Conservation (phyloP, 2,113 vertebrate species). For the Daboia siamensis region DNA sequence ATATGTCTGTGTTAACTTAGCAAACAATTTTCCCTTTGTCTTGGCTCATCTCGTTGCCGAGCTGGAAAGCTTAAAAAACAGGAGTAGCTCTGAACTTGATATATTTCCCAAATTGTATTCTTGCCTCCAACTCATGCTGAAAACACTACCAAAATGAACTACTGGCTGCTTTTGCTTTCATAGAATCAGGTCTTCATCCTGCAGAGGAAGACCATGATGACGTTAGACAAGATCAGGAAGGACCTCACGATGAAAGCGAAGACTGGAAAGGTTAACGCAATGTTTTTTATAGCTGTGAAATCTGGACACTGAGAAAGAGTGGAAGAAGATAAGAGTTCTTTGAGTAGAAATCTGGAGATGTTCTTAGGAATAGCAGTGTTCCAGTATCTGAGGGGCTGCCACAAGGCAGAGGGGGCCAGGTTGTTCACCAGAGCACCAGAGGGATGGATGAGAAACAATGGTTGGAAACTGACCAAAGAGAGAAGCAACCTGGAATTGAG, state of each 20-base stretch:
- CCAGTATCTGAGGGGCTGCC: too few relatives aligned
- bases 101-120: background rate
- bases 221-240: background rate
- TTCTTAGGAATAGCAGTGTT: background rate
- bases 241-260: background rate
- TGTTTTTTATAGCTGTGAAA: background rate
- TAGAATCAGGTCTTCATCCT: background rate
- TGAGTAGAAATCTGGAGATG: background rate
- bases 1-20: constrained; percentile 33
- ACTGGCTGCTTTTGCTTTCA: background rate
- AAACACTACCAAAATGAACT: background rate
- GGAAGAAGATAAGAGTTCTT: background rate
- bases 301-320: background rate
- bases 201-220: background rate
- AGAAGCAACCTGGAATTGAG: too few relatives aligned
- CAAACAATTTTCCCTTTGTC: constrained; percentile 22
- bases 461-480: too few relatives aligned
- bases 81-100: background rate
- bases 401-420: too few relatives aligned
- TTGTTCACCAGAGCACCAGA: too few relatives aligned
- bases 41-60: constrained; percentile 23
- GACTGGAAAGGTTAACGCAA: background rate
- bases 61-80: background rate
- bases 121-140: background rate
- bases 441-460: too few relatives aligned